Evolutionary conservation across 2,113 vertebrate genomes (phyloP).

Genomic region (Syngnathoides biaculeatus): DNA sequence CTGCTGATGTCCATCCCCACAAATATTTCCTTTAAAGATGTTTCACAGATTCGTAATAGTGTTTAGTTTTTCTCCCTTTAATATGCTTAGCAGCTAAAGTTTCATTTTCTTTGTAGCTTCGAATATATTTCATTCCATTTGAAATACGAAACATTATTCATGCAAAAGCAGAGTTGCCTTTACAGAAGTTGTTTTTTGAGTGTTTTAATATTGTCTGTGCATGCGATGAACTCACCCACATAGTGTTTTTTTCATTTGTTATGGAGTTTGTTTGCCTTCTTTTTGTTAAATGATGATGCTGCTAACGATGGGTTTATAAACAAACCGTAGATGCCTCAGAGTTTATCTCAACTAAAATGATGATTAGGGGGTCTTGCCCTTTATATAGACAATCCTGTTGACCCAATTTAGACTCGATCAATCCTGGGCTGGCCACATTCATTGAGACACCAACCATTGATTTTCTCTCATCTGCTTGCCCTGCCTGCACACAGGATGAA

Average conservation of each 20-base stretch:
- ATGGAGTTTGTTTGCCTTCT: neutral
- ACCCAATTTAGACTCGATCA: conserved; percentile 83
- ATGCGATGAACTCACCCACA: neutral
- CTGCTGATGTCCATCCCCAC: too few relatives aligned
- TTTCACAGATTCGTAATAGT: too few relatives aligned
- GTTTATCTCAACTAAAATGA: conserved; percentile 72
- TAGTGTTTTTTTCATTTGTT: neutral
- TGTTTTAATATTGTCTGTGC: neutral
- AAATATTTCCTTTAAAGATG: too few relatives aligned
- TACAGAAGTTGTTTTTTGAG: too few relatives aligned
- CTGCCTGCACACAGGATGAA: conserved; percentile 16
- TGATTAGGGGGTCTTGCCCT: conserved; percentile 82
- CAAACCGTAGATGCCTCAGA: conserved; percentile 34
- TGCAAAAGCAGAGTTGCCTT: too few relatives aligned
- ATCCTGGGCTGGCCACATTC: conserved; percentile 76
- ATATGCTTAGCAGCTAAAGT: too few relatives aligned
- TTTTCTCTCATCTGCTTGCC: conserved; percentile 56
- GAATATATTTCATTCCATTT: too few relatives aligned
- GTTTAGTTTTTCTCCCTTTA: too few relatives aligned
- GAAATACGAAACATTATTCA: too few relatives aligned
- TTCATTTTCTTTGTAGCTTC: too few relatives aligned
- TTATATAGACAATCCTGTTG: conserved; percentile 79
- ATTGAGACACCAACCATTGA: conserved; percentile 79
- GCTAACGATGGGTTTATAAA: conserved; percentile 30
- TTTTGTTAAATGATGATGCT: conserved; percentile 2